These are phyloP conservation scores for Lasioglossum marginatum DNA, from an alignment of 2,888 invertebrate species.

Conservation along the genomic window DNA sequence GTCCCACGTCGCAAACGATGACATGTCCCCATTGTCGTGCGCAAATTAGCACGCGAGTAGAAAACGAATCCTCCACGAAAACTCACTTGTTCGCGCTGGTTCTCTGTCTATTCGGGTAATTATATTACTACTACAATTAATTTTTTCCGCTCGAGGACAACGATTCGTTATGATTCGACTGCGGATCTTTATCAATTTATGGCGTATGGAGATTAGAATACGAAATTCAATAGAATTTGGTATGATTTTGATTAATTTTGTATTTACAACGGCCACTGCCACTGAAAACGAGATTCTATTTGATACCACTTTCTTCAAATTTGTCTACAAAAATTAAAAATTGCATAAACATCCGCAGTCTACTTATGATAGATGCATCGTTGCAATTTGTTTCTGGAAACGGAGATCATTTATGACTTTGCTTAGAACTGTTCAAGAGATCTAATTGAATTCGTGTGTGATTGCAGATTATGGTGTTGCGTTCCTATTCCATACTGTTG, in stretches of 20 bases:
- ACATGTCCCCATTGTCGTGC: constrained; percentile 85
- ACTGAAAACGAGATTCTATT: too few relatives aligned
- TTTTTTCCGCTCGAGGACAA: not conserved
- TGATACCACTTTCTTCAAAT: too few relatives aligned
- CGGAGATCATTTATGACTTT: not conserved
- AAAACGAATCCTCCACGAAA: constrained; percentile 83
- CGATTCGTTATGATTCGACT: not conserved
- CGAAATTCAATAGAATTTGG: too few relatives aligned
- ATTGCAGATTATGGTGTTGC: constrained; percentile 84
- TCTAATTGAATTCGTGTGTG: not conserved
- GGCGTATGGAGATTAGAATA: too few relatives aligned
- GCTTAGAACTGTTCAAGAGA: not conserved
- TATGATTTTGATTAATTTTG: too few relatives aligned
- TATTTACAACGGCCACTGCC: too few relatives aligned
- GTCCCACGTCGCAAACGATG: constrained; percentile 81
- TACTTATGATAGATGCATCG: not conserved
- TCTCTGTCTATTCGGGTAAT: constrained; percentile 84
- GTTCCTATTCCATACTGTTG: constrained; percentile 85
- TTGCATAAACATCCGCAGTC: too few relatives aligned
- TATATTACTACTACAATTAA: constrained; percentile 12
- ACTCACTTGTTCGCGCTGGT: constrained; percentile 85
- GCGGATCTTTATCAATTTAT: too few relatives aligned
- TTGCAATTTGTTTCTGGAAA: not conserved
- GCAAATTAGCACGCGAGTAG: constrained; percentile 82
- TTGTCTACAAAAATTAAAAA: too few relatives aligned